Evolutionary conservation across 2,113 vertebrate species (phyloP), one percentile per base, ranked within the genome.

Genomic region (Cygnus atratus): DNA sequence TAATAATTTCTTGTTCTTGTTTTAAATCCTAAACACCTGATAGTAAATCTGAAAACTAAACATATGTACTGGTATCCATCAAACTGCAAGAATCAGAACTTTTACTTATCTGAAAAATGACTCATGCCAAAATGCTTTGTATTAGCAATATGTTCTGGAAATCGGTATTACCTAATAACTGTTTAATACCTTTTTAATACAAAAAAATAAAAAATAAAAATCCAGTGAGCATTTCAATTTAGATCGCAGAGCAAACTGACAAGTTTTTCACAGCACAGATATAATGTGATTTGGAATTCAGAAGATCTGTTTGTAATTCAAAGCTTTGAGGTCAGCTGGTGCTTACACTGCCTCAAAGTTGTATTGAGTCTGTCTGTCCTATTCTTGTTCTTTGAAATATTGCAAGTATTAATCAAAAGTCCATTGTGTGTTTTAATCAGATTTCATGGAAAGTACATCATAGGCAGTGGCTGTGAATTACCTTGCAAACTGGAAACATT

Each of bases 371-470:
- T 61, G 41, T 50, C 86, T 68, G 59, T 70, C 31, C 68, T 24
- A 26, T 55, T 74, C 50, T 13, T 35, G 37, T 46, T 13, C n/a
- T 92, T 55, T 59, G 50, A 92, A 94, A 84, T 39, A 46, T 16
- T 29, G 48, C 11, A 77, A 72, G n/a, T 24, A 55, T 78, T 89
- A 84, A 94, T 89, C 58, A 83, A 89, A 96, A 95, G 33, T 88
- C 77, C 90, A 33, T 81, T 93, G 68, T 88, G 87, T 91, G 9
- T 90, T 94, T 95, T 92, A 93, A 93, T 83, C 73, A 83, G 62
- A 95, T 93, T 95, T 95, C 39, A 65, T 50, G 59, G 25, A 35
- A n/a, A 43, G 17, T 46, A 88, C 37, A 44, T 70, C 77, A 41
- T 44, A 61, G 66, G 61, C 39, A 86, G 9, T 13, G 25, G 15